Evolutionary conservation across 2,888 invertebrate genomes (phyloP).

Genomic region (Drosophila diplacantha): DNA sequence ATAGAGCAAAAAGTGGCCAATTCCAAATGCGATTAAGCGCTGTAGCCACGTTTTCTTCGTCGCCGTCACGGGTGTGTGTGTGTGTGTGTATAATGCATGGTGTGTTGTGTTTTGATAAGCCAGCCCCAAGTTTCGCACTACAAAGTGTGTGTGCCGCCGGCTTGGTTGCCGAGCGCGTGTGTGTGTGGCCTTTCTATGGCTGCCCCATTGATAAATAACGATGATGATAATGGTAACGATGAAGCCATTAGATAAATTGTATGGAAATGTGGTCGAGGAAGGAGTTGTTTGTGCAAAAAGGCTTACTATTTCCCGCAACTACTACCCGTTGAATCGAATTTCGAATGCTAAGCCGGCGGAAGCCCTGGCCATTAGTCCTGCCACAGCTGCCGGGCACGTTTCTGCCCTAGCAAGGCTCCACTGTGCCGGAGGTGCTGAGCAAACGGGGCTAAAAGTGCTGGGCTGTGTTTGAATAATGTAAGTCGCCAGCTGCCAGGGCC

Average conservation of each 20-base stretch:
- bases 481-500: slow-evolving; percentile 36
- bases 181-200: slow-evolving; percentile 32
- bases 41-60: slow-evolving; percentile 35
- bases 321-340: slow-evolving; percentile 6
- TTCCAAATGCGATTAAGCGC: slow-evolving; percentile 62
- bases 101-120: slow-evolving; percentile 60
- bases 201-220: slow-evolving; percentile 40
- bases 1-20: slow-evolving; percentile 26
- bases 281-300: background rate
- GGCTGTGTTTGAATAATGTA: slow-evolving; percentile 66
- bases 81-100: background rate
- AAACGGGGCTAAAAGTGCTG: slow-evolving; percentile 49
- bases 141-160: slow-evolving; percentile 42
- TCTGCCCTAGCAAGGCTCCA: slow-evolving; percentile 25
- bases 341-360: slow-evolving; percentile 6
- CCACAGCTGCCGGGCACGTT: background rate
- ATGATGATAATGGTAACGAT: slow-evolving; percentile 25
- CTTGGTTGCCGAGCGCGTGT: slow-evolving; percentile 5
- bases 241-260: slow-evolving; percentile 23
- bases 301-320: background rate
- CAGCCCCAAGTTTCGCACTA: slow-evolving; percentile 43
- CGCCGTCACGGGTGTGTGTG: slow-evolving; percentile 53
- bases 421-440: slow-evolving; percentile 43
- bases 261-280: slow-evolving; percentile 1
- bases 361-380: slow-evolving; percentile 37